phyloP scores from a whole-genome alignment of 2,113 vertebrate species.

The Vulpes lagopus region DNA sequence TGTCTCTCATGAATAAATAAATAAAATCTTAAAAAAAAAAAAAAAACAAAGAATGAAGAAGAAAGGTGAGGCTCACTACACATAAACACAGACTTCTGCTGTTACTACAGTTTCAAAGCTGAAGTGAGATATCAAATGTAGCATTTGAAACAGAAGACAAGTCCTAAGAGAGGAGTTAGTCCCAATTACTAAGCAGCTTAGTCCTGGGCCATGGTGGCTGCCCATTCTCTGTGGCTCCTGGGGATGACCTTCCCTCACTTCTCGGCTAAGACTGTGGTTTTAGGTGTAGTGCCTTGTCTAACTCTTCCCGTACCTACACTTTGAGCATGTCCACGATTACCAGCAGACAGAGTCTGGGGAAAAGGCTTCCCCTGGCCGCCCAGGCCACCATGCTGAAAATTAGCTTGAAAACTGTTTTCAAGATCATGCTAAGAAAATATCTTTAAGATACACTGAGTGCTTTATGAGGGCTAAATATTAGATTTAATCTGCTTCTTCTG shows the following conservation, averaged over 20 bases:
- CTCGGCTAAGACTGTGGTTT: not conserved
- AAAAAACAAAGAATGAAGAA: not conserved
- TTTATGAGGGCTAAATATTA: not conserved
- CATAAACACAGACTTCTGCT: not conserved
- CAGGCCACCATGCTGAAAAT: not conserved
- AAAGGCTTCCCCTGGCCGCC: not conserved
- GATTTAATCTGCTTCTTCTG: conserved; percentile 1
- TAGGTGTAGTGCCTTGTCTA: not conserved
- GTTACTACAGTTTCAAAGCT: not conserved
- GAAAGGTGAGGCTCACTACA: not conserved
- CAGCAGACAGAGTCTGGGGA: not conserved
- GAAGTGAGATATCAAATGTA: not conserved
- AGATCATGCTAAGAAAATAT: conserved; percentile 6
- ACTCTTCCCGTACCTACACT: not conserved
- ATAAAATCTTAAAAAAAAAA: too few relatives aligned
- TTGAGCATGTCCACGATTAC: not conserved
- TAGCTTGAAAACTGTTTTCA: not conserved
- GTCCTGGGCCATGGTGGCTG: not conserved
- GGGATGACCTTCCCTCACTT: not conserved
- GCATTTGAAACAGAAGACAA: not conserved
- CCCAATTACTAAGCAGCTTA: not conserved
- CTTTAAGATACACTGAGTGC: not conserved
- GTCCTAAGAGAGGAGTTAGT: not conserved
- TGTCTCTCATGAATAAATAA: too few relatives aligned
- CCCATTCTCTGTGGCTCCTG: not conserved